phyloP scores from a whole-genome alignment of 1,140 invertebrate species.

The Tetramorium alpestre region DNA sequence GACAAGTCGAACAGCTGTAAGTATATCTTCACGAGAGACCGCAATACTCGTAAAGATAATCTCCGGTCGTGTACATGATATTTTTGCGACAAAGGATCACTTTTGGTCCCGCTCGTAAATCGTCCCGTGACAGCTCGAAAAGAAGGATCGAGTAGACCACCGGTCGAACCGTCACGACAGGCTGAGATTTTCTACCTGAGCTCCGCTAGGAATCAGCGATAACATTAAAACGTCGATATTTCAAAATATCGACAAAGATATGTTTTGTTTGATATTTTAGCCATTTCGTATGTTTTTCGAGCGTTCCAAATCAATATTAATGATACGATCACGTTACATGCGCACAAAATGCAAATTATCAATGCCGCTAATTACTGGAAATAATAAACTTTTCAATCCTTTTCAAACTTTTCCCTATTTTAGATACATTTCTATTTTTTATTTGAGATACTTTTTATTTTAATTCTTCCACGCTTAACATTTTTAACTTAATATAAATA shows the following conservation, averaged over 20 bases:
- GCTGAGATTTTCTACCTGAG: not conserved
- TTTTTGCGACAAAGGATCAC: conserved; percentile 14
- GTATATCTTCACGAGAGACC: conserved; percentile 21
- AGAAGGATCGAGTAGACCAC: conserved; percentile 13
- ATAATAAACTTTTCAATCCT: not conserved
- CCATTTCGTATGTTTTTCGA: not conserved
- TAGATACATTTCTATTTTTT: not conserved
- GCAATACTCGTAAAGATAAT: conserved; percentile 27
- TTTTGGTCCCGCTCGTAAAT: conserved; percentile 21
- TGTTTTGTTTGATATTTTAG: not conserved
- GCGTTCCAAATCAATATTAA: not conserved
- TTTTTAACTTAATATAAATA: not conserved
- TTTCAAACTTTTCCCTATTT: not conserved
- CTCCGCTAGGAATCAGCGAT: not conserved
- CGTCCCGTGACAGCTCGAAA: not conserved
- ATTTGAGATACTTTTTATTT: not conserved
- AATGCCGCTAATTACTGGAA: not conserved
- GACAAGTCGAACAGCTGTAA: conserved; percentile 53
- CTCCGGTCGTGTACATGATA: not conserved
- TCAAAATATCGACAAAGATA: not conserved
- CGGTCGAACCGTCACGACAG: not conserved
- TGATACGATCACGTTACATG: not conserved
- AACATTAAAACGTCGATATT: not conserved
- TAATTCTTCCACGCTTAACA: not conserved
- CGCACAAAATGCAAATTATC: not conserved